phyloP scores from a whole-genome alignment of 2,797 vertebrate genomes.

The Mormyrops boulengeri region DNA sequence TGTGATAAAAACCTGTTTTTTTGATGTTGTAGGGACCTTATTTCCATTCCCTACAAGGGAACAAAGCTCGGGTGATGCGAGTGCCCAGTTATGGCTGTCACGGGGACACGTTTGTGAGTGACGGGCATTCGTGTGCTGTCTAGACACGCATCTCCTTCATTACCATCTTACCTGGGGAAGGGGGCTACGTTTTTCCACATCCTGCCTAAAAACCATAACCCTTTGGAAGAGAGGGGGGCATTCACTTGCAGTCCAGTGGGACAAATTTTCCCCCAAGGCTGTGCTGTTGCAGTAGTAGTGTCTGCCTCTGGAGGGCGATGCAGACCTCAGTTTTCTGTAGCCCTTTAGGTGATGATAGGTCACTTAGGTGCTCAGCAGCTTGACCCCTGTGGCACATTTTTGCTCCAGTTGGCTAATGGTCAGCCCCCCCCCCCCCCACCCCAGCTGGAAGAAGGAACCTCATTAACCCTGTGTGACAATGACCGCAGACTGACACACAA shows the following conservation, averaged over 20 bases:
- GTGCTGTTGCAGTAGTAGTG: neutral
- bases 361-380: neutral
- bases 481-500: neutral
- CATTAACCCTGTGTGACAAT: neutral
- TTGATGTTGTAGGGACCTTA: too few species aligned
- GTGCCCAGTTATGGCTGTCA: neutral
- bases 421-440: neutral
- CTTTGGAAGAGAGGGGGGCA: neutral
- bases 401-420: neutral
- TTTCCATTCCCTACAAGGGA: too few species aligned
- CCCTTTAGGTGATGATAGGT: neutral
- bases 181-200: neutral
- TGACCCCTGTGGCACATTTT: neutral
- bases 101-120: neutral
- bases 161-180: neutral
- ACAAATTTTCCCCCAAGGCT: neutral
- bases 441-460: neutral
- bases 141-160: neutral
- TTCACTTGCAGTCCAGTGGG: neutral
- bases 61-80: neutral
- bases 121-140: neutral
- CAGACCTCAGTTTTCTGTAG: neutral
- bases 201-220: neutral
- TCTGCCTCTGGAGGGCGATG: neutral
- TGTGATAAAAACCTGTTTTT: too few species aligned